Base-by-base conservation (phyloP, 2,888 invertebrate species). In the Thyatira batis region DNA sequence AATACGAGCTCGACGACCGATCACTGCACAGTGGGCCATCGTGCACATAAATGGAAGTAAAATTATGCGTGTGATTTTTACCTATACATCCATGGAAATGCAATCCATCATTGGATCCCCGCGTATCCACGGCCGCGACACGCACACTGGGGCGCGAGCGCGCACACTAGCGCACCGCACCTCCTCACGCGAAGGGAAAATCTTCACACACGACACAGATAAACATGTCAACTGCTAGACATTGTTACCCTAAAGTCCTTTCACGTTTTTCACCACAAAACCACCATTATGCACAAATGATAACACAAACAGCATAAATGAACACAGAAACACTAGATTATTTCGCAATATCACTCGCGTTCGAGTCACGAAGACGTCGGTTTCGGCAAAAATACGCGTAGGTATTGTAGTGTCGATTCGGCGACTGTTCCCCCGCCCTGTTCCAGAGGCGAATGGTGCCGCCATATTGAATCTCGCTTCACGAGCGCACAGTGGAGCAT, bases 141-240 rank as follows among this genome's bases (percentile, higher is more conserved):
- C 87, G 69, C 88, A 88, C 90, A 85, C 85, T 73, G 61, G 52
- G 61, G 72, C 79, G 76, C 82, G 69, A 78, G 69, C 76, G 75
- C 86, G 80, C 88, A 87, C 90, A 89, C 90, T 77, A 78, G 72
- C 83, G 76, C 86, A 87, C 84, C 68, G 78, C 85, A 85, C 86
- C 89, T 89, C 89, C 90, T 91, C 90, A 91, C 91, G 85, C 90
- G 84, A 92, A 90, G 91, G 92, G 91, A 92, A 92, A 92, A 91
- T 91, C 92, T 91, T 92, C 92, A 91, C 89, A 91, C 89, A 92
- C 91, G 90, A 87, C 89, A 92, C 91, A 91, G 92, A 92, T 92
- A 92, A 92, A 92, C 92, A 92, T 92, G 92, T 92, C 92, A 92
- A 92, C 89, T 89, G 81, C 87, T 90, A 90, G 87, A 92, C 91